Conservation (phyloP, 2,113 vertebrate species). For the Tachysurus fulvidraco region DNA sequence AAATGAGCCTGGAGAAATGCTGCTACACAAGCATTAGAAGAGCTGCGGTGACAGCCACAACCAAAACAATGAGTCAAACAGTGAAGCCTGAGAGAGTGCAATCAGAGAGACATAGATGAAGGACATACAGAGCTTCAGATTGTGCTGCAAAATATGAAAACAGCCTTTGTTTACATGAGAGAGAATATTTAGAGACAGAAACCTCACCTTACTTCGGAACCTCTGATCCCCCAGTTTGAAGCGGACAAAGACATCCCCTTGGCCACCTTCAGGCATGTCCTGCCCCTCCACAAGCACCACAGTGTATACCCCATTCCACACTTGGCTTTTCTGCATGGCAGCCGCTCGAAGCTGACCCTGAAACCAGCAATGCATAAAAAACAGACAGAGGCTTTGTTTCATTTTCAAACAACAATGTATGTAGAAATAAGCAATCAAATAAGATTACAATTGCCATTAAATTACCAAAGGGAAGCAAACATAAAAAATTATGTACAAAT, state of each 20-base stretch:
- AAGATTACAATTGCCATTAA: background rate
- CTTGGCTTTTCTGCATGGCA: slow-evolving; percentile 78
- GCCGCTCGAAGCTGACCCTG: slow-evolving; percentile 56
- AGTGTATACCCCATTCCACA: slow-evolving; percentile 84
- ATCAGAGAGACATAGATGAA: slow-evolving; percentile 1
- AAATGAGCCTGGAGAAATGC: slow-evolving; percentile 64
- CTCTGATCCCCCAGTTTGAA: slow-evolving; percentile 90
- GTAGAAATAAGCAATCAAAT: background rate
- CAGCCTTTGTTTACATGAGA: background rate
- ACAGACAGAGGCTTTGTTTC: background rate
- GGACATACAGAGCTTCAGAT: slow-evolving; percentile 38
- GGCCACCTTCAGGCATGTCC: slow-evolving; percentile 77
- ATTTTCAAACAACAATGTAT: slow-evolving; percentile 1
- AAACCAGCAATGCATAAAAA: slow-evolving; percentile 53
- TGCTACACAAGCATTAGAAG: slow-evolving; percentile 54
- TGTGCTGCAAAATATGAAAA: background rate
- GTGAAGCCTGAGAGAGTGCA: slow-evolving; percentile 49
- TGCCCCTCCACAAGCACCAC: slow-evolving; percentile 89
- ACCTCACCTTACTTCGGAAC: slow-evolving; percentile 90
- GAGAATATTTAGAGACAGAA: background rate
- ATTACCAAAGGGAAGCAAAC: background rate
- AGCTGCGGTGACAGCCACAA: slow-evolving; percentile 66
- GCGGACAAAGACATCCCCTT: slow-evolving; percentile 85
- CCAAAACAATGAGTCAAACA: slow-evolving; percentile 72
- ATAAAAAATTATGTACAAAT: background rate